Evolutionary conservation across 2,888 invertebrate species (phyloP).

Genomic region (Podotricha telesiphe): DNA sequence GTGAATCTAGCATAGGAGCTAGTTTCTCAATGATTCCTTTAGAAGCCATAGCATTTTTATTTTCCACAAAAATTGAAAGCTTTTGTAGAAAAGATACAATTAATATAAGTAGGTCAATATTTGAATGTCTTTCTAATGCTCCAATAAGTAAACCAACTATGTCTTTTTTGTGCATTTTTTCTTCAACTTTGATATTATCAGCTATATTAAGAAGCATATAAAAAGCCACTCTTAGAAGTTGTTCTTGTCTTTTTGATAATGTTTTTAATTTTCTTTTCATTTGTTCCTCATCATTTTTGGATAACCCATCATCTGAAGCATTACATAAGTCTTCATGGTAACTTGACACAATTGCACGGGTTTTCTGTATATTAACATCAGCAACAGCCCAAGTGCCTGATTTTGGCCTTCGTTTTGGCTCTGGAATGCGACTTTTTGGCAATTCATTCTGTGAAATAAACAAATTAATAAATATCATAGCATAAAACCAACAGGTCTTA

Average conservation of each 20-base stretch:
- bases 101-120: conserved; percentile 93
- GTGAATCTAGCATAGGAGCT: conserved; percentile 88
- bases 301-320: conserved; percentile 74
- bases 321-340: conserved; percentile 86
- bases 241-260: conserved; percentile 96
- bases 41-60: conserved; percentile 95
- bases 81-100: conserved; percentile 97
- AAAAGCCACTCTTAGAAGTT: conserved; percentile 94
- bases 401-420: conserved; percentile 88
- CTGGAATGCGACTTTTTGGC: conserved; percentile 88
- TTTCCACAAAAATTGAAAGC: conserved; percentile 96
- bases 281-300: conserved; percentile 89
- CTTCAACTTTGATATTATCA: conserved; percentile 96
- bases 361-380: conserved; percentile 81
- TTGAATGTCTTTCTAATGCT: conserved; percentile 92
- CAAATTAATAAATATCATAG: background rate
- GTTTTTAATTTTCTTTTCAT: conserved; percentile 89
- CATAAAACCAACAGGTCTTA: background rate
- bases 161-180: conserved; percentile 98
- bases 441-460: conserved; percentile 81
- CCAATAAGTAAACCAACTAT: conserved; percentile 94
- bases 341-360: conserved; percentile 86
- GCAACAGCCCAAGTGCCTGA: conserved; percentile 88
- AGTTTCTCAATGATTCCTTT: conserved; percentile 92
- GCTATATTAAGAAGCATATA: conserved; percentile 97